Evolutionary conservation across 2,888 invertebrate species (phyloP).

Genomic region (Blera fallax): DNA sequence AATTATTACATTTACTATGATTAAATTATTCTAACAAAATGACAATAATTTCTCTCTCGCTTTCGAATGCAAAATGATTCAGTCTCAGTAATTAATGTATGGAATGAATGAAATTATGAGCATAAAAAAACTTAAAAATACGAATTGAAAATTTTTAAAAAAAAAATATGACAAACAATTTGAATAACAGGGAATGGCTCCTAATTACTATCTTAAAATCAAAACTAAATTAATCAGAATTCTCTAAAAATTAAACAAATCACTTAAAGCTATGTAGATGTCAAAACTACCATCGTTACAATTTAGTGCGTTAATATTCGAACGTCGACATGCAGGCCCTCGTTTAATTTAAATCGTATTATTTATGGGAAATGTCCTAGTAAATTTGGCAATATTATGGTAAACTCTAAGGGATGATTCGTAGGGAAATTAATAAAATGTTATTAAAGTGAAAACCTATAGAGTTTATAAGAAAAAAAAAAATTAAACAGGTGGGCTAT

Average conservation of each 20-base stretch:
- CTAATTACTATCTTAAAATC: not conserved
- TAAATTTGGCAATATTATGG: not conserved
- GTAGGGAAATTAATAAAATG: too few species aligned
- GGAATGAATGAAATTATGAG: conserved; percentile 57
- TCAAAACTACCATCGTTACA: not conserved
- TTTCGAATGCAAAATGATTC: conserved; percentile 64
- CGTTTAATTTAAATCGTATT: too few species aligned
- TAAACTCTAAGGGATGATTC: too few species aligned
- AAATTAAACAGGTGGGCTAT: too few species aligned
- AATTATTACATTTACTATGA: conserved; percentile 21
- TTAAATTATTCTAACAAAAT: conserved; percentile 36
- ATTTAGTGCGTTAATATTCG: not conserved
- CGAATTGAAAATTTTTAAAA: not conserved
- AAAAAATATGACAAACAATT: not conserved
- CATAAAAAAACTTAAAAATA: not conserved
- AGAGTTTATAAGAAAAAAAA: too few species aligned
- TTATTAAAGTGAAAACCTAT: too few species aligned
- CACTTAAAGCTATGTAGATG: not conserved
- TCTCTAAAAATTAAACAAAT: not conserved
- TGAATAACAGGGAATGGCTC: not conserved
- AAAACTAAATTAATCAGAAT: not conserved
- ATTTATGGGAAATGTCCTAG: not conserved
- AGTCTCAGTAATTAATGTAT: conserved; percentile 56
- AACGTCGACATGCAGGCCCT: not conserved
- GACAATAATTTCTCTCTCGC: conserved; percentile 22